Base-by-base conservation (phyloP, 1,140 invertebrate species). In the Drosophila santomea region DNA sequence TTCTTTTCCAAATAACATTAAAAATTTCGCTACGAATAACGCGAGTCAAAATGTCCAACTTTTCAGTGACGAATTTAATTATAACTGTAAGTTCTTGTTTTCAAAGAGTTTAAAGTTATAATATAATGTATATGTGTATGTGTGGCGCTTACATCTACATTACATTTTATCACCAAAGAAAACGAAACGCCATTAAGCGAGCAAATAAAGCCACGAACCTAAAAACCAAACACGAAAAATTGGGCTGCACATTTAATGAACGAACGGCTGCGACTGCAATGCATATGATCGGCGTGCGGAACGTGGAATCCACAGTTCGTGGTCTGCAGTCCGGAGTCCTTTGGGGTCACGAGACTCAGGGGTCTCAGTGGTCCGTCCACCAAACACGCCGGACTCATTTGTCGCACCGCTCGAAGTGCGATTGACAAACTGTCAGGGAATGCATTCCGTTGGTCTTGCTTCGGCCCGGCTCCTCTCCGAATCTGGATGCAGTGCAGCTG, bases 341-440 rank as follows among this genome's bases (percentile, higher is more conserved):
- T 10, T 28, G 63, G 69, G 62, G 71, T 60, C 57, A 77, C 44
- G 56, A 58, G 38, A 48, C 58, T 45, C 7, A 48, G 59, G 56
- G 62, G 41, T 48, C 58, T 45, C 7, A 48, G 59, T 17, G 56
- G 61, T 17, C 23, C 36, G 23, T 44, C 44, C 14, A 43, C 20
- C 38, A 59, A 50, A 45, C 43, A 17, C 43, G 20, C 43, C 43
- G 43, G 43, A 12, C 82, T 88, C 78, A 82, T 88, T 86, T 86
- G 82, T 72, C 69, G 80, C 84, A 71, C 43, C 72, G 54, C 72
- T 50, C 59, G 45, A 59, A 78, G 64, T 81, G 80, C 84, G 84
- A 89, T 88, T 88, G 84, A 88, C 84, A 88, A 88, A 88, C 84
- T 88, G 84, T 88, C 84, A 84, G 69, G 74, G 74, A 59, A 52